A percentile compares a stretch with the other conserved stretches of the same genome.
phyloP scores from a whole-genome alignment of 2,113 vertebrate species.

The Pandion haliaetus region DNA sequence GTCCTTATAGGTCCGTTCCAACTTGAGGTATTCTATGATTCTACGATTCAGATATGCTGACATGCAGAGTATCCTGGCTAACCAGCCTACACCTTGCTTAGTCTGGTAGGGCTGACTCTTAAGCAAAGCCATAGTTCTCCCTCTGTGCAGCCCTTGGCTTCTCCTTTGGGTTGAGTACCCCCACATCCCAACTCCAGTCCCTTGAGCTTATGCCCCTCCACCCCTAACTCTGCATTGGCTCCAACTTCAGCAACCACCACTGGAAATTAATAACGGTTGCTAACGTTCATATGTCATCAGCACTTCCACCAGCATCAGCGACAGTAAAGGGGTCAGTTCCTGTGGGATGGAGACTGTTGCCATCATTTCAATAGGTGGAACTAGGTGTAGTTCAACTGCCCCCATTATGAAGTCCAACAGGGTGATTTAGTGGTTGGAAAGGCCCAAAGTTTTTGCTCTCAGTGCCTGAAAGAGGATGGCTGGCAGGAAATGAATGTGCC shows the following conservation, averaged over 20 bases:
- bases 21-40: too few species aligned
- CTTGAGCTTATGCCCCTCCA: neutral
- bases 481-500: neutral
- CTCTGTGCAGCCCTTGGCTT: neutral
- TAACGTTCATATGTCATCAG: neutral
- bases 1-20: neutral
- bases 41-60: neutral
- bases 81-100: neutral
- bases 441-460: neutral
- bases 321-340: slow-evolving; percentile 52
- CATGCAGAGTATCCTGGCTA: neutral
- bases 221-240: neutral
- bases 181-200: neutral
- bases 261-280: neutral
- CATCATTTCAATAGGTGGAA: slow-evolving; percentile 66
- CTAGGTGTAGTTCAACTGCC: slow-evolving; percentile 58
- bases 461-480: slow-evolving; percentile 19
- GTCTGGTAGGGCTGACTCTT: neutral
- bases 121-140: neutral
- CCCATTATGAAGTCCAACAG: neutral
- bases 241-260: neutral
- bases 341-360: slow-evolving; percentile 2
- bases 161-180: neutral
- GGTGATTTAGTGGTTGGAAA: slow-evolving; percentile 45
- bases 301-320: neutral